A percentile compares a stretch with the other conserved stretches of the same genome.
Evolutionary conservation across 2,113 vertebrate species (phyloP).

Genomic region (Ptyas mucosa): DNA sequence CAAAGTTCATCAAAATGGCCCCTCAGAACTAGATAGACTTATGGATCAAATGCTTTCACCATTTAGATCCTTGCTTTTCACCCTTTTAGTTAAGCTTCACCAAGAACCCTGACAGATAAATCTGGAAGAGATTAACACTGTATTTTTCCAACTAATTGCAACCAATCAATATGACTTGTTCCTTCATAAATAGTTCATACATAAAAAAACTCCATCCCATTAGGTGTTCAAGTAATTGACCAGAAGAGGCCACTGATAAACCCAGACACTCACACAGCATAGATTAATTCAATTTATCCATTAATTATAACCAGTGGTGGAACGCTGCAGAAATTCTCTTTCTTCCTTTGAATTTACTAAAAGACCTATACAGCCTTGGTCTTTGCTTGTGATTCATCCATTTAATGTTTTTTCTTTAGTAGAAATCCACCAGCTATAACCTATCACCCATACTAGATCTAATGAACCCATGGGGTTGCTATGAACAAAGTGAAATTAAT

Average conservation of each 20-base stretch:
- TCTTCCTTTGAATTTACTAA: not conserved
- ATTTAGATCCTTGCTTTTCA: not conserved
- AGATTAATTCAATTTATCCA: not conserved
- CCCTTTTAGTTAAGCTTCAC: not conserved
- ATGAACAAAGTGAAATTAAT: not conserved
- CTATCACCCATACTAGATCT: not conserved
- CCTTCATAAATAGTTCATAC: not conserved
- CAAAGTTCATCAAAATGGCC: not conserved
- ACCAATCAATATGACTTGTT: not conserved
- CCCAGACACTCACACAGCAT: not conserved
- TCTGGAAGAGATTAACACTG: not conserved
- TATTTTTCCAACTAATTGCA: not conserved
- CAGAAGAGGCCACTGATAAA: not conserved
- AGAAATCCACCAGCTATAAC: not conserved
- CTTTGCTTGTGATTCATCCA: not conserved
- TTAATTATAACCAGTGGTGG: not conserved
- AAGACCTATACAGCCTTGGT: not conserved
- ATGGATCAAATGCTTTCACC: not conserved
- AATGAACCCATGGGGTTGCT: not conserved
- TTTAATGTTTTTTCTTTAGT: not conserved
- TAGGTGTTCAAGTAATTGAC: not conserved
- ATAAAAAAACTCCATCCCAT: not conserved
- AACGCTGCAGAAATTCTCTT: not conserved
- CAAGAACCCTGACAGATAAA: not conserved
- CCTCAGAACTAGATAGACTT: not conserved